Conservation (phyloP, 2,797 vertebrate genomes). For the Emys orbicularis region DNA sequence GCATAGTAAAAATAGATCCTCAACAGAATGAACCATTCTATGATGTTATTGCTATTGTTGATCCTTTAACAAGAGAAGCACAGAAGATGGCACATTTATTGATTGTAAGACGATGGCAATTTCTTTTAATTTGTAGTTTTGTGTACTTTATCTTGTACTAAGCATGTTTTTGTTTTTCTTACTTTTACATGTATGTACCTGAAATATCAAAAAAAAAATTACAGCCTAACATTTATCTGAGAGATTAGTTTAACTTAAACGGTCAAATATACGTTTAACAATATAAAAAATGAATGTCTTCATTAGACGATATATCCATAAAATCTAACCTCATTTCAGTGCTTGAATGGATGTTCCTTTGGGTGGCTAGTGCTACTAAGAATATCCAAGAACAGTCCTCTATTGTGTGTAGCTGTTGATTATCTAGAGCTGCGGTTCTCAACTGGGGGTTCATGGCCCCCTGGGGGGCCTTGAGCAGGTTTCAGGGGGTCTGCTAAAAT, state of each 20-base stretch:
- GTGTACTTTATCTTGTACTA: neutral
- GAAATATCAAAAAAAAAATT: neutral
- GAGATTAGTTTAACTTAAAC: neutral
- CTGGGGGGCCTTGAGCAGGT: too few relatives aligned
- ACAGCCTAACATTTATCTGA: neutral
- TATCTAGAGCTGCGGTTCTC: too few relatives aligned
- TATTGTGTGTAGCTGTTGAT: neutral
- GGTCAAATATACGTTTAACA: neutral
- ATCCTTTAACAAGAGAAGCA: constrained; percentile 93
- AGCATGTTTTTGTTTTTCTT: neutral
- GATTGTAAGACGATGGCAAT: constrained; percentile 84
- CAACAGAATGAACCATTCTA: constrained; percentile 89
- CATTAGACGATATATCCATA: constrained; percentile 38
- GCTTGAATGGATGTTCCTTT: constrained; percentile 4
- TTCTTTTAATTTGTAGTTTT: constrained; percentile 8
- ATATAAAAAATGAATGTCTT: neutral
- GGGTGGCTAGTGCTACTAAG: constrained; percentile 38
- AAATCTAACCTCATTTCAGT: constrained; percentile 36
- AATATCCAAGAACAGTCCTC: constrained; percentile 20
- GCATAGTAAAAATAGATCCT: constrained; percentile 88
- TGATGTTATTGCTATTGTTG: constrained; percentile 91
- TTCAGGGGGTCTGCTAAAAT: too few relatives aligned
- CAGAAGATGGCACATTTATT: constrained; percentile 94
- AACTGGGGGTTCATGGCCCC: too few relatives aligned
- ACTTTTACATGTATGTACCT: neutral